These are phyloP conservation scores for Platycercus adscitus DNA, from an alignment of 2,113 vertebrate genomes.

Conservation along the genomic window DNA sequence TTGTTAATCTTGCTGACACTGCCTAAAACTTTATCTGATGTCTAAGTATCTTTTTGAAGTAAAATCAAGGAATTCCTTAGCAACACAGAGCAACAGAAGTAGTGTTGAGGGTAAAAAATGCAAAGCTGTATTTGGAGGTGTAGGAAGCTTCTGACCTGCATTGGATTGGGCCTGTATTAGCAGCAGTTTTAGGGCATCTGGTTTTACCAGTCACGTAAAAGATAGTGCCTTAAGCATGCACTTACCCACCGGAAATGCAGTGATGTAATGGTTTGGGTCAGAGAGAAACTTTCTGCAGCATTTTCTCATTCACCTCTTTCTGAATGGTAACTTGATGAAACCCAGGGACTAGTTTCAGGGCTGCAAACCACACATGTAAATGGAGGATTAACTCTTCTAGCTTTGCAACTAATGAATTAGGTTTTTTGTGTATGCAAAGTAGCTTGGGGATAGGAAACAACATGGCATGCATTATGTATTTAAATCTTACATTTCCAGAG, in stretches of 20 bases:
- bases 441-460: background rate
- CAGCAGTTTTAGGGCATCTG: background rate
- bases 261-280: background rate
- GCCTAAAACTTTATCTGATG: background rate
- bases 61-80: background rate
- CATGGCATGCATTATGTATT: background rate
- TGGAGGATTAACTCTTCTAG: background rate
- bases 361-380: fast-evolving
- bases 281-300: background rate
- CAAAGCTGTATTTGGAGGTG: background rate
- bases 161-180: fast-evolving
- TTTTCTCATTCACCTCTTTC: fast-evolving
- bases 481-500: background rate
- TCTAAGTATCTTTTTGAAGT: background rate
- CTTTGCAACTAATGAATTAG: background rate
- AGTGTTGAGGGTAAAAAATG: background rate
- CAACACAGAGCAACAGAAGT: background rate
- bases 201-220: background rate
- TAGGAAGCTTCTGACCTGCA: background rate
- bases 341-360: background rate
- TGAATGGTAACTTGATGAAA: background rate
- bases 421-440: background rate
- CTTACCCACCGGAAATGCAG: background rate
- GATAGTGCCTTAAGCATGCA: background rate
- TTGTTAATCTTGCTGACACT: background rate